These are phyloP conservation scores for Listrodromus nycthemerus DNA, from an alignment of 2,888 invertebrate genomes.

Conservation along the genomic window DNA sequence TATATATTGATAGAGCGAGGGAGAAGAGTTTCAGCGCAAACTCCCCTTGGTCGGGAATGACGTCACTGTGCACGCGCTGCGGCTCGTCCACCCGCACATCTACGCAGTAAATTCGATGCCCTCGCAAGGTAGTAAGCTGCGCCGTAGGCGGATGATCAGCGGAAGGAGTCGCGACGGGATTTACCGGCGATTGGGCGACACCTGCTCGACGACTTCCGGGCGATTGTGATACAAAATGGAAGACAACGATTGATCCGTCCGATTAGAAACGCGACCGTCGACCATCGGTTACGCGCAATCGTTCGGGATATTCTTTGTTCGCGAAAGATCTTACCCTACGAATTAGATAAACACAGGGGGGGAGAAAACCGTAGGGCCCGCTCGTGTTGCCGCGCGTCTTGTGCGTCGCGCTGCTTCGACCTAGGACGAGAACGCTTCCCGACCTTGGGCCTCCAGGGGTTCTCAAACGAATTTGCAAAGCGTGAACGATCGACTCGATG, in stretches of 20 bases:
- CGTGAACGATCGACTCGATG: constrained; percentile 17
- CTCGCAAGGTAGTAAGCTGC: constrained; percentile 33
- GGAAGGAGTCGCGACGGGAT: constrained; percentile 19
- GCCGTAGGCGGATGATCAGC: constrained; percentile 23
- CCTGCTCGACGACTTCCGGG: constrained; percentile 48
- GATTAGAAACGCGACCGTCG: background rate
- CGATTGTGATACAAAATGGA: constrained; percentile 6
- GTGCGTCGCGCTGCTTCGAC: constrained; percentile 53
- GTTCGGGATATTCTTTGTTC: background rate
- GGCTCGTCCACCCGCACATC: constrained; percentile 29
- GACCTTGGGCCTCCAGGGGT: constrained; percentile 61
- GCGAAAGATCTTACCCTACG: background rate
- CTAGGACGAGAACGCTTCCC: constrained; percentile 53
- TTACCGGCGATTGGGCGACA: constrained; percentile 39
- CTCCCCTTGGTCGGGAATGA: constrained; percentile 58
- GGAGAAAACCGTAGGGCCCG: background rate
- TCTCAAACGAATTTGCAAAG: constrained; percentile 51
- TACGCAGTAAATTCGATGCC: constrained; percentile 47
- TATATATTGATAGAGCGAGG: constrained; percentile 7
- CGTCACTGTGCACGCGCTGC: constrained; percentile 63
- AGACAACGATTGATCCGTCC: background rate
- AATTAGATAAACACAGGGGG: constrained; percentile 15
- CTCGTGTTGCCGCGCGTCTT: constrained; percentile 24
- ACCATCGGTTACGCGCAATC: background rate
- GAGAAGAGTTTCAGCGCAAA: constrained; percentile 3